phyloP scores from a whole-genome alignment of 2,888 invertebrate genomes.

The Drosophila greeni region DNA sequence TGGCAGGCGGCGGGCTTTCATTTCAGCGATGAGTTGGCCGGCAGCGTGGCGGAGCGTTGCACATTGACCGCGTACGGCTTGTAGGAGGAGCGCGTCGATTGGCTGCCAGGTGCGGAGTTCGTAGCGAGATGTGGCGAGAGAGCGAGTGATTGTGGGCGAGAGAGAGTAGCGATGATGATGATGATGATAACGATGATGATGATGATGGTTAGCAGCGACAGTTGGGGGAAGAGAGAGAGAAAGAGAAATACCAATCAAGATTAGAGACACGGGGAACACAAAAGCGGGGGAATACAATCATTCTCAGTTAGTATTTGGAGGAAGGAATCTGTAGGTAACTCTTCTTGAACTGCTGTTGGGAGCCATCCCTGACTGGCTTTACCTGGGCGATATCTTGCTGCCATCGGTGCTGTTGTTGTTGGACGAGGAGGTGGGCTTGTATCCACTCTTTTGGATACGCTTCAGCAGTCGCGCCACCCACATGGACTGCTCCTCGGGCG shows the following conservation, averaged over 20 bases:
- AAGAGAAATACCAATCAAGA: slow-evolving; percentile 57
- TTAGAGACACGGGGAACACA: slow-evolving; percentile 26
- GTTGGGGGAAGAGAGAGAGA: slow-evolving; percentile 53
- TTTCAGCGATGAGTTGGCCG: slow-evolving; percentile 88
- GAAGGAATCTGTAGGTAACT: neutral
- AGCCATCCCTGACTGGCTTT: slow-evolving; percentile 76
- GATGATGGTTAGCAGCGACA: slow-evolving; percentile 43
- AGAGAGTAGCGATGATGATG: slow-evolving; percentile 13
- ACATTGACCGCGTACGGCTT: slow-evolving; percentile 80
- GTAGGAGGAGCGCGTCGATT: slow-evolving; percentile 79
- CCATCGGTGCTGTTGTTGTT: slow-evolving; percentile 81
- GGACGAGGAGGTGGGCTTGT: slow-evolving; percentile 88
- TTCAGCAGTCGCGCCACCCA: slow-evolving; percentile 96
- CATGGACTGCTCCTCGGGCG: slow-evolving; percentile 91
- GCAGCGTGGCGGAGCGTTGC: slow-evolving; percentile 92
- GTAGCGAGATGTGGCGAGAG: slow-evolving; percentile 3
- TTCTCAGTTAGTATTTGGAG: slow-evolving; percentile 1
- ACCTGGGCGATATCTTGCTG: slow-evolving; percentile 88
- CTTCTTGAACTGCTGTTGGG: slow-evolving; percentile 1
- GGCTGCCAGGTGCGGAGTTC: slow-evolving; percentile 61
- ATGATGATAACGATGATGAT: slow-evolving; percentile 2
- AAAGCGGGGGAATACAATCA: neutral
- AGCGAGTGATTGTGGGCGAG: slow-evolving; percentile 6
- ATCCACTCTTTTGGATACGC: slow-evolving; percentile 95
- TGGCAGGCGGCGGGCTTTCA: slow-evolving; percentile 64